Percentiles rank a stretch among this genome's conserved stretches.
phyloP scores from a whole-genome alignment of 2,797 vertebrate genomes.

The Ambastaia sidthimunki region DNA sequence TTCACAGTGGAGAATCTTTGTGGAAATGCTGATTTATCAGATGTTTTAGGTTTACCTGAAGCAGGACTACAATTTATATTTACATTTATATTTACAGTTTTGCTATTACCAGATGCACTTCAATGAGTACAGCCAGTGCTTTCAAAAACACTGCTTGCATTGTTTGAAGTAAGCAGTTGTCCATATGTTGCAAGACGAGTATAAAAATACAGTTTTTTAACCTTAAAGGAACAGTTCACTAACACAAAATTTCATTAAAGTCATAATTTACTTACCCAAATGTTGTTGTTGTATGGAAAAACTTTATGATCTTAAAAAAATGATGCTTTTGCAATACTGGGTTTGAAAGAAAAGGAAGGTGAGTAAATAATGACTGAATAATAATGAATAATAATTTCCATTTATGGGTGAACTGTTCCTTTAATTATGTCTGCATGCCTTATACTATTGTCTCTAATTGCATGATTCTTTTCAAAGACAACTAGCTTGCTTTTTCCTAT shows the following conservation, averaged over 20 bases:
- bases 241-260: neutral
- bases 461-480: neutral
- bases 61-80: neutral
- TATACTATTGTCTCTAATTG: neutral
- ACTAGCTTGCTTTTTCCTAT: no score
- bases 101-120: neutral
- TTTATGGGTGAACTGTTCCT: constrained; percentile 74
- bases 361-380: neutral
- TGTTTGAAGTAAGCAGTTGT: neutral
- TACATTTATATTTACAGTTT: neutral
- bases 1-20: neutral
- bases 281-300: neutral
- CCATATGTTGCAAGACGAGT: neutral
- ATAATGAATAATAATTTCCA: neutral
- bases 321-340: neutral
- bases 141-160: neutral
- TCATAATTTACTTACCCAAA: neutral
- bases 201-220: neutral
- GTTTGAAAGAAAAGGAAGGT: no score
- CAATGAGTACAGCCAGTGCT: neutral
- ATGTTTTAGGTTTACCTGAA: neutral
- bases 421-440: constrained; percentile 61
- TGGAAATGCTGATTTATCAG: neutral
- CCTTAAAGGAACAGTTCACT: neutral
- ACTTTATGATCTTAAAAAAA: neutral